Evolutionary conservation across 2,888 invertebrate genomes (phyloP), one percentile per base, ranked within the genome.

Genomic region (Serrognathus titanus): DNA sequence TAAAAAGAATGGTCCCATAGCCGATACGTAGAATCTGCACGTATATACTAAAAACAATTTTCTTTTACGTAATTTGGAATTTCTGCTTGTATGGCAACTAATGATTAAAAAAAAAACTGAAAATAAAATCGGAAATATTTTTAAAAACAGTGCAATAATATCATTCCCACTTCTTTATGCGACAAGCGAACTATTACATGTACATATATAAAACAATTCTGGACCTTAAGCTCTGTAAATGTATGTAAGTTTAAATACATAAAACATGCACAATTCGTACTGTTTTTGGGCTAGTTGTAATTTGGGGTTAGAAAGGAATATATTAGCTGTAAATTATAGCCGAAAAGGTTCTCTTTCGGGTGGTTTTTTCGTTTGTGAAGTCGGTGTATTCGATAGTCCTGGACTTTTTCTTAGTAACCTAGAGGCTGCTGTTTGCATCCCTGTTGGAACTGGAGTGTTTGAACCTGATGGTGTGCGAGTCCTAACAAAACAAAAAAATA

Each of bases 381-480:
- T 81, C 10, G 83, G 82, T 35, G 82, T 81, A 64, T 88, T 89
- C 4, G 88, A 85, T 12, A 87, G 86, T 60, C 86, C 87, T 0
- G 88, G 87, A 4, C 87, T 81, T 70, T 85, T 87, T 51, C 87
- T 79, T 60, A 86, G 73, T 59, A 89, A 74, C 66, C 85, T 82
- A 47, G 86, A 81, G 31, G 84, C 83, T 11, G 85, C 85, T 13
- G 85, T 85, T 72, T 80, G 80, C 67, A 83, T 81, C 39, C 85
- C 85, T 35, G 86, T 79, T 13, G 87, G 83, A 58, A 88, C 83
- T 45, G 89, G 88, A 9, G 88, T 88, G 61, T 86, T 87, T 60
- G 89, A 88, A 56, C 89, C 89, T 53, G 90, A 89, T 52, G 89
- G 88, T 64, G 89, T 89, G 73, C 88, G 81, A 76, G 88, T 86